phyloP scores from a whole-genome alignment of 2,888 invertebrate species.

The Drosophila affinis region DNA sequence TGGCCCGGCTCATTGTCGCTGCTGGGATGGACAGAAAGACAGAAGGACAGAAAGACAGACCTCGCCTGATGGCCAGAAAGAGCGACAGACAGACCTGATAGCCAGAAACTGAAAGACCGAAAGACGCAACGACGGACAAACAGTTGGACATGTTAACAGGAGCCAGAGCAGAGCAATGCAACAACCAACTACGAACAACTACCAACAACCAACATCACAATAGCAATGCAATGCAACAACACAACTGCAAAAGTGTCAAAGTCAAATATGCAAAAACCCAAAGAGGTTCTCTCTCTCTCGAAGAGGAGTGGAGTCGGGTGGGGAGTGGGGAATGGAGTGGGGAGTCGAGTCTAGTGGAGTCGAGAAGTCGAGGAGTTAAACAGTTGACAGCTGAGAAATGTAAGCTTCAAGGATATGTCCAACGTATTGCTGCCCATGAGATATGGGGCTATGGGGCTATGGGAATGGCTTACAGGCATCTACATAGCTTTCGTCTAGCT shows the following conservation, averaged over 20 bases:
- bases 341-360: neutral
- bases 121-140: constrained; percentile 28
- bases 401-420: constrained; percentile 76
- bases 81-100: constrained; percentile 16
- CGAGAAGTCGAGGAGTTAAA: constrained; percentile 63
- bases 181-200: constrained; percentile 4
- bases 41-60: neutral
- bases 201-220: constrained; percentile 15
- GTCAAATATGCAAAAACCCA: constrained; percentile 77
- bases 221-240: constrained; percentile 32
- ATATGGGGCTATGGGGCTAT: constrained; percentile 17
- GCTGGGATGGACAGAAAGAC: constrained; percentile 34
- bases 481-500: neutral
- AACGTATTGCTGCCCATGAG: constrained; percentile 38
- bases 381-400: constrained; percentile 80
- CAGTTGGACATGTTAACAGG: constrained; percentile 73
- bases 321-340: neutral
- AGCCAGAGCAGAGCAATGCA: constrained; percentile 49
- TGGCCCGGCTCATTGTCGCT: constrained; percentile 62
- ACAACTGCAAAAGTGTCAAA: constrained; percentile 76
- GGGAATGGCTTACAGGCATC: constrained; percentile 3
- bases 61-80: constrained; percentile 6
- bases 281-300: constrained; percentile 17
- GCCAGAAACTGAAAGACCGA: constrained; percentile 27
- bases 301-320: constrained; percentile 11